Evolutionary conservation across 1,140 invertebrate genomes (phyloP).

Genomic region (Drosophila simulans): DNA sequence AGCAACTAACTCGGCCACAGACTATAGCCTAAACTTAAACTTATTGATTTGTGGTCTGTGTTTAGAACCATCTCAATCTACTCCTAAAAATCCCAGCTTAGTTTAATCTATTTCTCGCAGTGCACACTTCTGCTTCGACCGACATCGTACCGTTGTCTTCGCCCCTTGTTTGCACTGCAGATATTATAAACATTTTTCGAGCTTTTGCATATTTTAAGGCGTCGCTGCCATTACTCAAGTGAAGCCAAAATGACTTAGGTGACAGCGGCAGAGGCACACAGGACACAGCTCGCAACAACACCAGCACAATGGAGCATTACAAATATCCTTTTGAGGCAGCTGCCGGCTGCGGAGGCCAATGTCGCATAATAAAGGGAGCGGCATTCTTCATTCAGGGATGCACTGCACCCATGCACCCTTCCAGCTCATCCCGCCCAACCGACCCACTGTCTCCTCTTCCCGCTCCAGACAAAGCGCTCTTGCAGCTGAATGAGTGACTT

Average conservation of each 20-base stretch:
- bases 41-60: neutral
- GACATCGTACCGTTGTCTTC: conserved; percentile 21
- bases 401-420: conserved; percentile 2
- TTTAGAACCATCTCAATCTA: too few relatives aligned
- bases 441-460: conserved; percentile 25
- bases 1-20: too few relatives aligned
- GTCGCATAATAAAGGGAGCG: conserved; percentile 66
- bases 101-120: neutral
- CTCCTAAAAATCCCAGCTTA: neutral
- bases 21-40: neutral
- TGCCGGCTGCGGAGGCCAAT: conserved; percentile 44
- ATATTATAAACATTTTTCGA: conserved; percentile 79
- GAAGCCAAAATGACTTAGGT: conserved; percentile 62
- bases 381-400: conserved; percentile 63
- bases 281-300: conserved; percentile 10
- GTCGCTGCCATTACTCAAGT: conserved; percentile 66
- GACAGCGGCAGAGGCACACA: conserved; percentile 44
- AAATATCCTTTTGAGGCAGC: conserved; percentile 63
- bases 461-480: conserved; percentile 42
- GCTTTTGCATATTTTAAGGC: conserved; percentile 73
- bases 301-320: conserved; percentile 63
- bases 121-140: conserved; percentile 1
- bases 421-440: neutral
- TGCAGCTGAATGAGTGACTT: conserved; percentile 32
- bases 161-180: conserved; percentile 60